Percentiles rank a stretch among this genome's conserved stretches.
Evolutionary conservation across 2,888 invertebrate genomes (phyloP).

Genomic region (Leptarthrus brevirostris): DNA sequence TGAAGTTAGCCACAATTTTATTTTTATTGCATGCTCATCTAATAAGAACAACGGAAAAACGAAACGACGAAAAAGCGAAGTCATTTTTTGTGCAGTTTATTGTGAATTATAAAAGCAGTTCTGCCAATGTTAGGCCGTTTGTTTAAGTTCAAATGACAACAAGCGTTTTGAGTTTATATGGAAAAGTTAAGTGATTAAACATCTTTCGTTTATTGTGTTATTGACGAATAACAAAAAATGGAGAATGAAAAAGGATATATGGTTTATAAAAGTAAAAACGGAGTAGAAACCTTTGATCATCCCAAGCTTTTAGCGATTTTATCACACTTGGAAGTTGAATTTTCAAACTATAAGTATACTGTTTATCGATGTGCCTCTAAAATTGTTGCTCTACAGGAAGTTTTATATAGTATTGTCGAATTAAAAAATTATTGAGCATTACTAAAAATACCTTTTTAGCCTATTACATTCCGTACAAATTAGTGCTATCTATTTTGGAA

Average conservation of each 20-base stretch:
- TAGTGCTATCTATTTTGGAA: constrained; percentile 63
- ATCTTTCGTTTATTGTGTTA: too few relatives aligned
- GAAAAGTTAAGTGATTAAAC: too few relatives aligned
- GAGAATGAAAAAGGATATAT: constrained; percentile 23
- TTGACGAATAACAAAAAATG: too few relatives aligned
- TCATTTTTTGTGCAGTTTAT: not conserved
- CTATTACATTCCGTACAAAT: constrained; percentile 62
- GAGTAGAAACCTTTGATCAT: constrained; percentile 1
- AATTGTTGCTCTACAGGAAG: constrained; percentile 62
- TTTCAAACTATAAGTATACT: constrained; percentile 62
- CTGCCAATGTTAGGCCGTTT: not conserved
- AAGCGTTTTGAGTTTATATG: too few relatives aligned
- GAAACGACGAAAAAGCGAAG: too few relatives aligned
- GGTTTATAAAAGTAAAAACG: constrained; percentile 8
- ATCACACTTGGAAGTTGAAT: constrained; percentile 61
- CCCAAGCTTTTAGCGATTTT: constrained; percentile 58
- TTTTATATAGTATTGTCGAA: constrained; percentile 64
- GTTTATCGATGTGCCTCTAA: constrained; percentile 66
- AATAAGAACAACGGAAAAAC: too few relatives aligned
- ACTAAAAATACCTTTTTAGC: constrained; percentile 58
- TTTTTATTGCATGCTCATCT: not conserved
- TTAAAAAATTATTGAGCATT: too few relatives aligned
- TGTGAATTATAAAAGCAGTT: not conserved
- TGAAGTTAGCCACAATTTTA: constrained; percentile 3
- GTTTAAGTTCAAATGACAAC: not conserved